Evolutionary conservation across 2,888 invertebrate genomes (phyloP), one percentile per base, ranked within the genome.

Genomic region (Xiphydria camelus): DNA sequence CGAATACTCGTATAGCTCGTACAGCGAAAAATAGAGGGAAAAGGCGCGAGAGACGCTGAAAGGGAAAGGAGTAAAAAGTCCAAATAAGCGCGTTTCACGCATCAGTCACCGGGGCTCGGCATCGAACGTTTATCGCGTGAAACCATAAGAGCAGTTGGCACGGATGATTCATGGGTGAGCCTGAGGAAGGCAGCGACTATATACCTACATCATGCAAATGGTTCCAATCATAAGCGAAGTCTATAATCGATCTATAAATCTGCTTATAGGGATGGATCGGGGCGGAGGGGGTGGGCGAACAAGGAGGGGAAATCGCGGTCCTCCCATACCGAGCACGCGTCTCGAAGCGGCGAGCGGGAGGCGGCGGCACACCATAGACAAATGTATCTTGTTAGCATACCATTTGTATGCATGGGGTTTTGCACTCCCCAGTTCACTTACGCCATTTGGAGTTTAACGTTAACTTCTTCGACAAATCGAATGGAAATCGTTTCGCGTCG

Each of bases 191-290:
- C 51, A 50, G 45, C 51, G 36, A 23, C 15, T 32, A 55, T 60
- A 61, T 60, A 64, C 65, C 62, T 64, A 65, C 68, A 69, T 69
- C 70, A 73, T 73, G 73, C 72, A 73, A 73, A 74, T 73, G 65
- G 60, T 68, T 66, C 70, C 69, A 74, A 74, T 73, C 74, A 73
- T 71, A 68, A 72, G 61, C 65, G 61, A 64, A 71, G 67, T 70
- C 72, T 52, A 59, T 73, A 74, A 74, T 73, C 73, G 74, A 74
- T 73, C 73, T 73, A 73, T 74, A 74, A 74, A 74, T 74, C 72
- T 73, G 69, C 66, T 72, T 68, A 68, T 61, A 56, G 63, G 62
- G 57, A 51, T 55, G 58, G 58, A 54, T 7, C 14, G 38, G 51
- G 31, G 49, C 45, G 37, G 41, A 45, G 47, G 42, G 51, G 51